These are phyloP conservation scores for Pseudomyrmex sp. DNA, from an alignment of 1,140 invertebrate genomes.

Conservation along the genomic window DNA sequence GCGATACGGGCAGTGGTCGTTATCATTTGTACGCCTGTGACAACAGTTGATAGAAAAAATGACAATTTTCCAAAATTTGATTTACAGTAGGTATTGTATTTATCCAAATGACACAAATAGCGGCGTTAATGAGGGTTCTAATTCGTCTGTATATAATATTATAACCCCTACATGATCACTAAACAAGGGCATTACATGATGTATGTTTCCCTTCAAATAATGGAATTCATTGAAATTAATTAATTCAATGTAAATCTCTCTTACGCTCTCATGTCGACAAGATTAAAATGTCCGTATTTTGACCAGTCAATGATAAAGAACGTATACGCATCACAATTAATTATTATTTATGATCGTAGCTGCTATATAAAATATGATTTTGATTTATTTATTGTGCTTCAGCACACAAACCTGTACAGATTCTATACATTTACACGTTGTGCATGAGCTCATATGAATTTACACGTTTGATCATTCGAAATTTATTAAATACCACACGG, in stretches of 20 bases:
- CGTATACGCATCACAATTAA: constrained; percentile 34
- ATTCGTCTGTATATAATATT: not conserved
- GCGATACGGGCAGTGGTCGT: constrained; percentile 4
- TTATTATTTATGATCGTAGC: constrained; percentile 48
- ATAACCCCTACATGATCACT: constrained; percentile 2
- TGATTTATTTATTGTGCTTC: constrained; percentile 15
- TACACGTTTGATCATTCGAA: not conserved
- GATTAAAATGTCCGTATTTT: constrained; percentile 49
- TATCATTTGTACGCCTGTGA: not conserved
- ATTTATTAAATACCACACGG: constrained; percentile 8
- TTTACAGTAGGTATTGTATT: not conserved
- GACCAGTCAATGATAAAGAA: constrained; percentile 42
- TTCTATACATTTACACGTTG: constrained; percentile 1
- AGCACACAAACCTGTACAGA: not conserved
- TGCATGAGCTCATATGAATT: constrained; percentile 14
- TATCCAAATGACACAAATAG: not conserved
- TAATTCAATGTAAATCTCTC: constrained; percentile 48
- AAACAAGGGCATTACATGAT: constrained; percentile 5
- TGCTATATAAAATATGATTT: constrained; percentile 34
- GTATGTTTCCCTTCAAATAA: constrained; percentile 13
- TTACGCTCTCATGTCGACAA: constrained; percentile 38
- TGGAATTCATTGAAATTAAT: constrained; percentile 48
- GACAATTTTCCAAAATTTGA: constrained; percentile 1
- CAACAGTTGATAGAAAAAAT: not conserved
- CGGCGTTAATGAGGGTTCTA: constrained; percentile 2